These are phyloP conservation scores for Orientallactaga bullata DNA, from an alignment of 2,113 vertebrate species.

Conservation along the genomic window DNA sequence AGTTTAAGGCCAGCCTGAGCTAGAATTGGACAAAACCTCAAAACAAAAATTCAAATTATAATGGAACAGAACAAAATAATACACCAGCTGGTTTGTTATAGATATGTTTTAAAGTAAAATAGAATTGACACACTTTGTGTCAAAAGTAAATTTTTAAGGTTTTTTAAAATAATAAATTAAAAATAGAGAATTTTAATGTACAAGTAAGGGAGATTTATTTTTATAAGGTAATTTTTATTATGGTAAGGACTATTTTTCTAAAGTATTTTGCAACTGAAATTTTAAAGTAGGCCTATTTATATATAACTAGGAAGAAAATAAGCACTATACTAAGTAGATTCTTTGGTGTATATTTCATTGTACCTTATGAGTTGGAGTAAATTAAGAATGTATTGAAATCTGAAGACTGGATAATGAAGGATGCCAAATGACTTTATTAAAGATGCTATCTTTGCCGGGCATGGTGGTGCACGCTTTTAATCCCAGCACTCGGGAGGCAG, in stretches of 20 bases:
- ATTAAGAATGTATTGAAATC: not conserved
- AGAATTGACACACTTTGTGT: not conserved
- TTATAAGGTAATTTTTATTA: conserved; percentile 72
- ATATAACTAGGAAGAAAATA: conserved; percentile 35
- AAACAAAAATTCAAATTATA: conserved; percentile 10
- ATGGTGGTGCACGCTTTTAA: no score
- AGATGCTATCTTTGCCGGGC: not conserved
- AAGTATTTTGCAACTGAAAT: conserved; percentile 62
- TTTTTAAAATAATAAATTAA: conserved; percentile 38
- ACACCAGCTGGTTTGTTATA: conserved; percentile 32
- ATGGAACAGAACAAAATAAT: conserved; percentile 45
- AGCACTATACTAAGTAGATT: conserved; percentile 31
- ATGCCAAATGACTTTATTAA: not conserved
- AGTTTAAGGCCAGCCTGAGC: no score
- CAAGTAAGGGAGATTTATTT: conserved; percentile 33
- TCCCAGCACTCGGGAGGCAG: no score
- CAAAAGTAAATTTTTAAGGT: conserved; percentile 60
- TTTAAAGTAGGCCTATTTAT: conserved; percentile 58
- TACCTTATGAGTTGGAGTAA: conserved; percentile 39
- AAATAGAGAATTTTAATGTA: conserved; percentile 49
- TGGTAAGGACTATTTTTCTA: conserved; percentile 48
- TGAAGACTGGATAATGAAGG: conserved; percentile 33
- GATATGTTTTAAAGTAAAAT: not conserved
- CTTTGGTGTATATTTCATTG: conserved; percentile 12
- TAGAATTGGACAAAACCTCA: no score